Evolutionary conservation across 1,140 invertebrate species (phyloP), one percentile per base, ranked within the genome.

Genomic region (Elymnias hypermnestra): DNA sequence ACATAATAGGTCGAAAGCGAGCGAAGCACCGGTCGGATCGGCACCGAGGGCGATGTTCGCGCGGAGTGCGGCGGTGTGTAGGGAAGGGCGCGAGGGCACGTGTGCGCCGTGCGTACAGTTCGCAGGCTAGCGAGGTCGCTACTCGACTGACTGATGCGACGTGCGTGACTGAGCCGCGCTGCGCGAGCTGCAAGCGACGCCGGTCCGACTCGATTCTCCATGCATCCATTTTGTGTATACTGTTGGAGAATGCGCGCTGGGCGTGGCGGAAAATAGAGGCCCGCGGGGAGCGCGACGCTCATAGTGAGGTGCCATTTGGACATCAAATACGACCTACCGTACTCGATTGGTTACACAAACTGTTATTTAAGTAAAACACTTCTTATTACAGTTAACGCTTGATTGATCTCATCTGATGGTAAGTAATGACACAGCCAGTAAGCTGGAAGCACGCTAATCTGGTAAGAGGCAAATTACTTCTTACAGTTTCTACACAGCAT

Each of bases 241-340:
- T 77, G 71, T 82, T 75, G 64, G 74, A 79, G 73, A 79, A 76
- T 79, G 73, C 78, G 78, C 73, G 70, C 65, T 76, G 75, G 75
- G 78, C 75, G 78, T 83, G 78, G 75, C 70, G 58, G 42, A 50
- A 29, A 29, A 47, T 51, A 54, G 64, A 54, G 69, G 73, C 71
- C 71, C 64, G 72, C 66, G 75, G 73, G 75, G 75, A 70, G 63
- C 50, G 46, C 56, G 55, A 25, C 23, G 38, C 12, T 13, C 28
- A 22, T 56, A 56, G 53, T 47, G 43, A 47, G 13, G 48, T 33
- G 26, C n/a, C n/a, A n/a, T n/a, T n/a, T n/a, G n/a, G n/a, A n/a
- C n/a, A n/a, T n/a, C n/a, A n/a, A n/a, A n/a, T n/a, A n/a, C n/a
- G n/a, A n/a, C n/a, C n/a, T n/a, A n/a, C n/a, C n/a, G n/a, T n/a